Conservation (phyloP, 2,888 invertebrate genomes). For the Torymus auratus region DNA sequence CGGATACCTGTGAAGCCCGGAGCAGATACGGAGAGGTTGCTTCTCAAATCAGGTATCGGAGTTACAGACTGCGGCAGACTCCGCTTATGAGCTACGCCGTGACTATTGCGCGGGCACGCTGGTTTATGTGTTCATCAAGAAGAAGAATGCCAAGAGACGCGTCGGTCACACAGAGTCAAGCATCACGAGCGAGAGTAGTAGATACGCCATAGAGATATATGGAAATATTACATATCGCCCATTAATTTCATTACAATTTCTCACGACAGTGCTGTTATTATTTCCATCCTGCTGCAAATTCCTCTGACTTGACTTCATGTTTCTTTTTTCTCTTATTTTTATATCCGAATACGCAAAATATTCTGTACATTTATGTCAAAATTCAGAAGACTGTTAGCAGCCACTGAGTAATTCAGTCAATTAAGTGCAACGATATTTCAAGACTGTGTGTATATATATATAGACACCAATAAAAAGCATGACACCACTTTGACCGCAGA, state of each 20-base stretch:
- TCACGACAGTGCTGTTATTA: conserved; percentile 15
- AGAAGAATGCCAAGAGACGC: conserved; percentile 71
- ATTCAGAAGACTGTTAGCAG: conserved; percentile 35
- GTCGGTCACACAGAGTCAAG: conserved; percentile 65
- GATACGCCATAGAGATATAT: conserved; percentile 74
- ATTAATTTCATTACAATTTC: conserved; percentile 60
- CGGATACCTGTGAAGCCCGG: conserved; percentile 78
- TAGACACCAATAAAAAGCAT: conserved; percentile 75
- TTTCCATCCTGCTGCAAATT: neutral
- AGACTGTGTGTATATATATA: conserved; percentile 62
- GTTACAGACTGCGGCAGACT: conserved; percentile 90
- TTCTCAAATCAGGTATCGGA: conserved; percentile 92
- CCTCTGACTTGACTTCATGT: neutral
- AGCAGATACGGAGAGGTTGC: conserved; percentile 79
- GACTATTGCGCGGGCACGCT: conserved; percentile 86
- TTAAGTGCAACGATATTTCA: conserved; percentile 51
- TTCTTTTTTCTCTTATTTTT: conserved; percentile 57
- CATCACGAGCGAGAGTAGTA: conserved; percentile 69
- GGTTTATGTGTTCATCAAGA: conserved; percentile 69
- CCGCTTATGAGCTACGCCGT: conserved; percentile 90
- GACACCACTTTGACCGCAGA: conserved; percentile 70
- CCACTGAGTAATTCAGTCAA: conserved; percentile 38
- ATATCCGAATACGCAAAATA: conserved; percentile 51
- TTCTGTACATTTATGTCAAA: conserved; percentile 10
- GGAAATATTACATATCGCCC: conserved; percentile 70